These are phyloP conservation scores for Schizothorax lantsangensis DNA, from an alignment of 2,797 vertebrate species.

Conservation along the genomic window DNA sequence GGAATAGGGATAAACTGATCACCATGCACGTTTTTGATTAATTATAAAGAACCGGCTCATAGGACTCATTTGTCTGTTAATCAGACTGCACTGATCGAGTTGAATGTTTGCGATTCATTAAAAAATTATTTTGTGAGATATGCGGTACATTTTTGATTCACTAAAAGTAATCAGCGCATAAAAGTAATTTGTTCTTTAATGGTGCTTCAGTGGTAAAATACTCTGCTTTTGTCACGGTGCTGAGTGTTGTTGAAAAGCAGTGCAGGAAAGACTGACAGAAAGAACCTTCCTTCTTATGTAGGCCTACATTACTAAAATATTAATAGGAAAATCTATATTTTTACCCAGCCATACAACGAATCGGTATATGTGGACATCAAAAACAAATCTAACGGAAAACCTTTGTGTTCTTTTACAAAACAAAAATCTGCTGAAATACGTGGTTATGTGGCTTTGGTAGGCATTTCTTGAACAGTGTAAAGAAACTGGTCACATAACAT, in stretches of 20 bases:
- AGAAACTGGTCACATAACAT: slow-evolving; percentile 15
- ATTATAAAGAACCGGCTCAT: background rate
- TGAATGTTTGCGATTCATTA: background rate
- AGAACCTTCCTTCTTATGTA: background rate
- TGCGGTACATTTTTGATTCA: background rate
- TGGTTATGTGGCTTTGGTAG: slow-evolving; percentile 38
- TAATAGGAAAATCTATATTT: background rate
- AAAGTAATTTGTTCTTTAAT: background rate
- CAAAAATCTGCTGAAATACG: background rate
- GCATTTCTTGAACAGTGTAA: slow-evolving; percentile 11
- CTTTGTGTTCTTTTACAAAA: background rate
- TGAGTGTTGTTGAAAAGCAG: background rate
- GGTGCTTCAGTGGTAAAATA: background rate
- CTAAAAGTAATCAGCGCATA: background rate
- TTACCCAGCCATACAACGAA: background rate
- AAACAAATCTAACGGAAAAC: background rate
- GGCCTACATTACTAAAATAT: background rate
- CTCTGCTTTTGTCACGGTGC: background rate
- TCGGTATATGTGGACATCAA: background rate
- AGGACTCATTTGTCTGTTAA: background rate
- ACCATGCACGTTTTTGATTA: background rate
- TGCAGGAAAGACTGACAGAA: background rate
- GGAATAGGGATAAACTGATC: background rate
- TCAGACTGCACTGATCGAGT: background rate
- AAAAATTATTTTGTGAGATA: background rate